These are phyloP conservation scores for Itoplectis maculator DNA, from an alignment of 2,888 invertebrate species.

Conservation along the genomic window DNA sequence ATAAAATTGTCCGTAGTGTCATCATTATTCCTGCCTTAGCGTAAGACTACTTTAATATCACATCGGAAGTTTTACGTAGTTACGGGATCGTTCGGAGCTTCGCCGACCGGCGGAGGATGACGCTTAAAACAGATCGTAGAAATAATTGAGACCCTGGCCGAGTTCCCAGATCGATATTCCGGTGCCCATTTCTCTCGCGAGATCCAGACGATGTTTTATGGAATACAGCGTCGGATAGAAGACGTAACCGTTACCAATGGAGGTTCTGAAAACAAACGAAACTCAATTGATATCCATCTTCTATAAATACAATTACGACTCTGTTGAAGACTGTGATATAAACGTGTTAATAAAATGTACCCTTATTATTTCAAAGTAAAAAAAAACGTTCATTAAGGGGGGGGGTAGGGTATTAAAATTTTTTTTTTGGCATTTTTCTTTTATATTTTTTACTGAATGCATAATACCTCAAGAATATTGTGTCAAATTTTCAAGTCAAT, in stretches of 20 bases:
- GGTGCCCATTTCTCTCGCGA: conserved; percentile 92
- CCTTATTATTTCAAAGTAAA: too few relatives aligned
- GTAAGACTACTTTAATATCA: conserved; percentile 63
- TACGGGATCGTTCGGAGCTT: conserved; percentile 3
- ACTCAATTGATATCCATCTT: background rate
- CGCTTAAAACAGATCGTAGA: conserved; percentile 93
- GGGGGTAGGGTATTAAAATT: too few relatives aligned
- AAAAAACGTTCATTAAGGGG: too few relatives aligned
- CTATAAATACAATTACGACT: background rate
- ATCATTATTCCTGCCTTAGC: conserved; percentile 20
- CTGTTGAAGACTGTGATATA: too few relatives aligned
- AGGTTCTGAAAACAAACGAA: conserved; percentile 85
- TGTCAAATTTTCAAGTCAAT: too few relatives aligned
- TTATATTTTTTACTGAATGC: too few relatives aligned
- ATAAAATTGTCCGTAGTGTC: background rate
- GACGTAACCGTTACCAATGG: conserved; percentile 90
- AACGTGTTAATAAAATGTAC: too few relatives aligned
- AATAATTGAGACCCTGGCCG: conserved; percentile 98
- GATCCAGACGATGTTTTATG: conserved; percentile 91
- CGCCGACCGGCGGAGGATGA: background rate
- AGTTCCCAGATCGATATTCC: conserved; percentile 98
- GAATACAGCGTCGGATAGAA: conserved; percentile 97
- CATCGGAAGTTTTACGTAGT: conserved; percentile 48
- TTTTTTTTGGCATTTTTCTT: too few relatives aligned
- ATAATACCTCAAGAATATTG: too few relatives aligned